Evolutionary conservation across 1,140 invertebrate species (phyloP).

Genomic region (Nymphalis io): DNA sequence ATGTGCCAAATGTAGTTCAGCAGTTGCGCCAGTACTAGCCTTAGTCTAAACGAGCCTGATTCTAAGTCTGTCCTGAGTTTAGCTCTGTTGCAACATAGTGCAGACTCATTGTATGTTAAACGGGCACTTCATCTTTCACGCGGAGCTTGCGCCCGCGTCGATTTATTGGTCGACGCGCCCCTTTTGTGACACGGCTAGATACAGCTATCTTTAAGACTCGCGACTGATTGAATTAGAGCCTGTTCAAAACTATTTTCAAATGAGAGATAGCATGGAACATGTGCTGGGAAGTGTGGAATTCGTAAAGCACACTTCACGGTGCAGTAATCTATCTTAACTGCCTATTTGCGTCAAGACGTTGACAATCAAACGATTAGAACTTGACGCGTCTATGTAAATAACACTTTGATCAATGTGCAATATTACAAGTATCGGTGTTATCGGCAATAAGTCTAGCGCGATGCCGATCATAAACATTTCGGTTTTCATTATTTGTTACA

Average conservation of each 20-base stretch:
- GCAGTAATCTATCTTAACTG: constrained; percentile 34
- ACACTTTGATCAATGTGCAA: constrained; percentile 34
- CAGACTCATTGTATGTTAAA: constrained; percentile 79
- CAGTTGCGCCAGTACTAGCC: constrained; percentile 47
- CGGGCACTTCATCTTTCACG: constrained; percentile 77
- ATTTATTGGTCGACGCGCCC: constrained; percentile 75
- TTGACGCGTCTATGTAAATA: constrained; percentile 34
- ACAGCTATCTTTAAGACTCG: constrained; percentile 56
- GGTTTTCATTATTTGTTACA: constrained; percentile 36
- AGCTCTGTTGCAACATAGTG: constrained; percentile 65
- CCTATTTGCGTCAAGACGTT: constrained; percentile 34
- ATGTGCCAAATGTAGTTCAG: constrained; percentile 27
- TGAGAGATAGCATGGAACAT: constrained; percentile 42
- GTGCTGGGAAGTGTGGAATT: constrained; percentile 25
- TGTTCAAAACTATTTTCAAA: constrained; percentile 49
- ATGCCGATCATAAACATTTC: constrained; percentile 31
- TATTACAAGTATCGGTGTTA: constrained; percentile 28
- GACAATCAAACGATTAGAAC: constrained; percentile 40
- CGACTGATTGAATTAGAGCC: constrained; percentile 64
- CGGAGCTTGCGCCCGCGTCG: constrained; percentile 56
- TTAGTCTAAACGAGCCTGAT: constrained; percentile 24
- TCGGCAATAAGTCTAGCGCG: constrained; percentile 30
- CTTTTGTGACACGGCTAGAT: constrained; percentile 66
- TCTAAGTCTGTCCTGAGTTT: constrained; percentile 54
- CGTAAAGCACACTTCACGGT: constrained; percentile 27